Base-by-base conservation (phyloP, 1,140 invertebrate genomes). In the Coenobita brevimanus region DNA sequence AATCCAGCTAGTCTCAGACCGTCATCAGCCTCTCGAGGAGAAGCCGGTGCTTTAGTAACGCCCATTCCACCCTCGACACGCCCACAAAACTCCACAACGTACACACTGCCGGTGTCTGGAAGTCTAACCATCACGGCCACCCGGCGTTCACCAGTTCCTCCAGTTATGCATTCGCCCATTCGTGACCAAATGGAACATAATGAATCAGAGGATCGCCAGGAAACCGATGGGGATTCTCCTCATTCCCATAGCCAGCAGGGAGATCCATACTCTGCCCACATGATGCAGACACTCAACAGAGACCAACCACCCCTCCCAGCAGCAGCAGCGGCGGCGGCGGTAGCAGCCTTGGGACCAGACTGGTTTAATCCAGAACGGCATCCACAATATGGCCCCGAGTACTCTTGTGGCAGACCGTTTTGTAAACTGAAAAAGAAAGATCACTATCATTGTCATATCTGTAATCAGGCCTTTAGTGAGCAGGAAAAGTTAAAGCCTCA, bases 361-460 rank as follows among this genome's bases (percentile, higher is more conserved):
- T 93, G 92, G 92, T 91, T 93, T 91, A 90, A 81, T 82, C 50
- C 82, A 6, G 83, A 87, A 38, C 82, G 83, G 1, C 88, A 90
- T 43, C 89, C 88, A 3, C 89, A 92, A 78, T 92, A 93, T 91
- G 76, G 93, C 92, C 92, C 94, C 0, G 94, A 95, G 76, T 93
- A 95, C 76, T 95, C 95, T 87, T 97, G 96, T 92, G 95, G 95
- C 50, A 93, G 96, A 33, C 96, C 96, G 10, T 97, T 97, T 91
- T 97, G 97, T 92, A 97, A 97, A 92, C 93, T 97, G 60, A 97
- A 97, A 92, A 94, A 96, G 76, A 95, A 96, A 90, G 95, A 96
- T 89, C 97, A 97, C 92, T 97, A 96, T 91, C 97, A 97, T 91
- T 97, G 97, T 92, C 95, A 96, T 91, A 94, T 96, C n/a, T 97